Base-by-base conservation (phyloP, 2,888 invertebrate genomes). In the Torymus texanus region DNA sequence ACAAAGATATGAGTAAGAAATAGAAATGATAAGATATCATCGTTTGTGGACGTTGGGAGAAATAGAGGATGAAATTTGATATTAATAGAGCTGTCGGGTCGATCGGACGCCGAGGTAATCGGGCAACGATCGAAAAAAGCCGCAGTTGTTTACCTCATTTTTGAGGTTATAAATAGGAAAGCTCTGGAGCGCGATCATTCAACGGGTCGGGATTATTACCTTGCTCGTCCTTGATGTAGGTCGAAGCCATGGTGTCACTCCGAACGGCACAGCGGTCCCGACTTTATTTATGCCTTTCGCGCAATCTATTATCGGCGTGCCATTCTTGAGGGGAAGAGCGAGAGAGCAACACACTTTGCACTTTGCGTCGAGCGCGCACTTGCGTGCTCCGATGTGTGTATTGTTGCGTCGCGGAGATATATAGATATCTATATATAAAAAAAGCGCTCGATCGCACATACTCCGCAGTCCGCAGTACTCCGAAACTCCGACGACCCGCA, bases 151-250 rank as follows among this genome's bases (percentile, higher is more conserved):
- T 86, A 86, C 84, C 83, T 84, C 21, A 11, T 73, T 83, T 29
- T 84, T 82, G 82, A 89, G 89, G 89, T 89, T 89, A 89, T 87
- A 85, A 87, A 85, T 84, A 85, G 75, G 65, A 82, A 21, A 18
- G 41, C 16, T 21, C 41, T 21, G 51, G 56, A 51, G 63, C 50
- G 50, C 18, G 10, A 79, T 58, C 21, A 41, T 56, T 14, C 65
- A 41, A 68, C 70, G 74, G 79, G 79, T 56, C 79, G 56, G 58
- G n/a, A 59, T 72, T 72, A 82, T 83, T 85, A 89, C 89, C 88
- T 85, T 88, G 86, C 18, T 90, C 90, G 79, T 90, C 90, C 82
- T 90, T 90, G 75, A 89, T 86, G 80, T 90, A 90, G 75, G 87
- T 83, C 51, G 90, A 88, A 76, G 90, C 89, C 90, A 89, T 90